Conservation (phyloP, 2,113 vertebrate genomes). For the Chamaea fasciata region DNA sequence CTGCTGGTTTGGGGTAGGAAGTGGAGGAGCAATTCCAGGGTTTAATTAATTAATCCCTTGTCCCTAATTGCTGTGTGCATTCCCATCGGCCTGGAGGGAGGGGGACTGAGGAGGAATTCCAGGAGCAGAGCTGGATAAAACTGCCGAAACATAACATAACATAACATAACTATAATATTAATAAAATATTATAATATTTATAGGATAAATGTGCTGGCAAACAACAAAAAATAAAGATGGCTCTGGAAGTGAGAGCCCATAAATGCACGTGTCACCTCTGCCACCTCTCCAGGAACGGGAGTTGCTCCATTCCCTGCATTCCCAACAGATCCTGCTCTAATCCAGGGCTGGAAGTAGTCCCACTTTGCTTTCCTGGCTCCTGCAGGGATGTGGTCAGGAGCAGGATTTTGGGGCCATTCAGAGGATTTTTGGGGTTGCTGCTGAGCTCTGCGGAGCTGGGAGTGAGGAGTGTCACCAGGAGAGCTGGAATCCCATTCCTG, state of each 20-base stretch:
- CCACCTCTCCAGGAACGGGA: rapidly evolving
- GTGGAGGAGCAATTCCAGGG: too few species aligned
- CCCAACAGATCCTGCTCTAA: neutral
- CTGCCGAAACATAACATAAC: too few species aligned
- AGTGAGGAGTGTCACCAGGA: neutral
- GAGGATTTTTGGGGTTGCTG: neutral
- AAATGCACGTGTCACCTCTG: neutral
- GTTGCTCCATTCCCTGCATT: neutral
- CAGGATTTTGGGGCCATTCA: too few species aligned
- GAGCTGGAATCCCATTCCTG: neutral
- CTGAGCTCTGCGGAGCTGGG: rapidly evolving
- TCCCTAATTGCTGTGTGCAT: rapidly evolving
- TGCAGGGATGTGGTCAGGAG: neutral
- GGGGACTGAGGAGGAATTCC: rapidly evolving
- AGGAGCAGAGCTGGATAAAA: neutral
- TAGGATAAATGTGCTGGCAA: neutral
- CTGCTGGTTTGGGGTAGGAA: neutral
- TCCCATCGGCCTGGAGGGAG: rapidly evolving
- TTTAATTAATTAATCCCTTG: too few species aligned
- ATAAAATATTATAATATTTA: too few species aligned
- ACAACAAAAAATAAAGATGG: too few species aligned
- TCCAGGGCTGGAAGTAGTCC: neutral
- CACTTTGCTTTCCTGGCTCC: too few species aligned
- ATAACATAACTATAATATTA: too few species aligned
- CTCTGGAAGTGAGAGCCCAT: neutral